Percentiles rank a stretch among this genome's conserved stretches.
These are phyloP conservation scores for Sebastes jordani DNA, from an alignment of 2,797 vertebrate genomes.

Conservation along the genomic window DNA sequence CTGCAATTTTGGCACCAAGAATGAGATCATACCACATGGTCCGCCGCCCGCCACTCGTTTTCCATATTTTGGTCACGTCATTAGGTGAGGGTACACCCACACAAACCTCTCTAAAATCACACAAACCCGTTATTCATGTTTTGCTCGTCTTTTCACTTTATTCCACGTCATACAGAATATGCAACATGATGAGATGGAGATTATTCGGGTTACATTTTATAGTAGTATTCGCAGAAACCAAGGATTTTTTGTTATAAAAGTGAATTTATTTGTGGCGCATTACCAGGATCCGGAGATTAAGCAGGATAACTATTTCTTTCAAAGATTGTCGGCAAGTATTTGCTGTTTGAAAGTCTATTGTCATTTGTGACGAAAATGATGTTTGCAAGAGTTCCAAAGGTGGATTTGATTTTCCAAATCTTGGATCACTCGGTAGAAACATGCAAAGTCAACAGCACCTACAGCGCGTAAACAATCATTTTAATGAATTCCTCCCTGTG, in stretches of 20 bases:
- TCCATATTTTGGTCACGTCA: background rate
- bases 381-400: background rate
- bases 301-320: background rate
- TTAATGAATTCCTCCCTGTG: slow-evolving; percentile 17
- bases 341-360: background rate
- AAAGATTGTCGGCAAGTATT: background rate
- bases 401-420: background rate
- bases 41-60: background rate
- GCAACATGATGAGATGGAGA: background rate
- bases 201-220: background rate
- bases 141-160: too few relatives aligned
- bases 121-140: too few relatives aligned
- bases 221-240: background rate
- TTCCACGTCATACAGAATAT: too few relatives aligned
- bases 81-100: background rate
- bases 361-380: background rate
- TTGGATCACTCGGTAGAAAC: slow-evolving; percentile 15
- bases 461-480: slow-evolving; percentile 4
- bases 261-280: background rate
- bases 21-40: too few relatives aligned
- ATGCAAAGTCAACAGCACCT: slow-evolving; percentile 6
- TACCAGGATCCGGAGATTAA: background rate
- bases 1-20: too few relatives aligned
- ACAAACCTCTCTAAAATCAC: background rate
- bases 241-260: background rate